phyloP scores from a whole-genome alignment of 1,140 invertebrate species.

The Meloidogyne floridensis region DNA sequence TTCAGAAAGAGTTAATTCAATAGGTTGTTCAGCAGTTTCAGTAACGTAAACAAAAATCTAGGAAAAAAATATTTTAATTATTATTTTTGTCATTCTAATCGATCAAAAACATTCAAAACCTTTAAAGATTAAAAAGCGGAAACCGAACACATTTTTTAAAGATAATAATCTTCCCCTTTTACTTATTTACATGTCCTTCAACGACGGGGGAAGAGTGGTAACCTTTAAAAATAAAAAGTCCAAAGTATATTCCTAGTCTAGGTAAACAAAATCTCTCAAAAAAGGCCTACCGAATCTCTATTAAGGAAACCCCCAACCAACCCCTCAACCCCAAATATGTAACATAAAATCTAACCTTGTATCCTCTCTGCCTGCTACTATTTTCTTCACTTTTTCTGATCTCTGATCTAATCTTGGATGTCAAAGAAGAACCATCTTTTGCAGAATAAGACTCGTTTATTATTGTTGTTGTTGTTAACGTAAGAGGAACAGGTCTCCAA shows the following conservation, averaged over 20 bases:
- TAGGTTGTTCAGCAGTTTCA: constrained; percentile 39
- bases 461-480: constrained; percentile 19
- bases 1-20: constrained; percentile 31
- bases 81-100: neutral
- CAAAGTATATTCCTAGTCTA: too few species aligned
- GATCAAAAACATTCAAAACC: too few species aligned
- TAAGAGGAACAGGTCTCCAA: constrained; percentile 41
- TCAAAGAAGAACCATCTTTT: neutral
- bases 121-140: too few species aligned
- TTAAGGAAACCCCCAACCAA: too few species aligned
- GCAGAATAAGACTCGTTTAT: constrained; percentile 16
- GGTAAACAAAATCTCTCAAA: neutral
- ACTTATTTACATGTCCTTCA: too few species aligned
- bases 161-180: neutral
- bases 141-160: too few species aligned
- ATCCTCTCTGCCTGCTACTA: constrained; percentile 12
- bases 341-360: constrained; percentile 33
- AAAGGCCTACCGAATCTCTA: too few species aligned
- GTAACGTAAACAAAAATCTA: constrained; percentile 38
- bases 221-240: too few species aligned
- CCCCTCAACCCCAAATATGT: too few species aligned
- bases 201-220: too few species aligned
- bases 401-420: neutral
- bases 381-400: constrained; percentile 9
- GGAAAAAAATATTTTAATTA: neutral